These are phyloP conservation scores for Chesias legatella DNA, from an alignment of 2,888 invertebrate genomes.

Conservation along the genomic window DNA sequence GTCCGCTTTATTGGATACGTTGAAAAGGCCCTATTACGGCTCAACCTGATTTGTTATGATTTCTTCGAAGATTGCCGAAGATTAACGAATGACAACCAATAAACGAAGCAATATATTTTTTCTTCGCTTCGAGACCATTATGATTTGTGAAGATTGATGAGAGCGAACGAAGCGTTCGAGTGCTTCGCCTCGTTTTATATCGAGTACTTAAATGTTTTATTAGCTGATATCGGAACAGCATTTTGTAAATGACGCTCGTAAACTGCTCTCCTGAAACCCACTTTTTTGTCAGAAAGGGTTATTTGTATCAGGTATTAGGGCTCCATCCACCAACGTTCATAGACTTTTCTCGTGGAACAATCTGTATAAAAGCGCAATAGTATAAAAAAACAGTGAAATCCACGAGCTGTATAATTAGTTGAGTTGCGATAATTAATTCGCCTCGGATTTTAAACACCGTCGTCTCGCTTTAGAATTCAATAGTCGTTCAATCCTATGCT, in stretches of 20 bases:
- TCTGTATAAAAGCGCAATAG: too few species aligned
- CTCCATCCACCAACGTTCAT: too few species aligned
- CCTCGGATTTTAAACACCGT: too few species aligned
- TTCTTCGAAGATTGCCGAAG: constrained; percentile 17
- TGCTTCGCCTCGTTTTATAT: constrained; percentile 22
- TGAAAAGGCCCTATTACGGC: constrained; percentile 6
- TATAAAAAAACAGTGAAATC: too few species aligned
- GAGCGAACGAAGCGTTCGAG: constrained; percentile 19
- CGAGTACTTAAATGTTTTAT: constrained; percentile 24
- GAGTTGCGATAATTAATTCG: too few species aligned
- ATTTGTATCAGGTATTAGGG: too few species aligned
- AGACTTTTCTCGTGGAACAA: too few species aligned
- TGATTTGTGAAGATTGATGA: constrained; percentile 28
- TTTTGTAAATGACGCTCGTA: constrained; percentile 1
- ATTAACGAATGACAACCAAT: constrained; percentile 22
- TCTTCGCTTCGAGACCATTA: constrained; percentile 26
- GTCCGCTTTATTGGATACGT: constrained; percentile 8
- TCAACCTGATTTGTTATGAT: constrained; percentile 24
- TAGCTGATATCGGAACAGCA: constrained; percentile 15
- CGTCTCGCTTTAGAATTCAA: too few species aligned
- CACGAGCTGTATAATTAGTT: too few species aligned
- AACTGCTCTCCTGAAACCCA: background rate
- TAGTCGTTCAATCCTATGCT: too few species aligned
- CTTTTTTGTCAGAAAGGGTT: too few species aligned
- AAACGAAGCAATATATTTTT: constrained; percentile 32